Conservation (phyloP, 2,797 vertebrate genomes). For the Atherinosoma microstoma region DNA sequence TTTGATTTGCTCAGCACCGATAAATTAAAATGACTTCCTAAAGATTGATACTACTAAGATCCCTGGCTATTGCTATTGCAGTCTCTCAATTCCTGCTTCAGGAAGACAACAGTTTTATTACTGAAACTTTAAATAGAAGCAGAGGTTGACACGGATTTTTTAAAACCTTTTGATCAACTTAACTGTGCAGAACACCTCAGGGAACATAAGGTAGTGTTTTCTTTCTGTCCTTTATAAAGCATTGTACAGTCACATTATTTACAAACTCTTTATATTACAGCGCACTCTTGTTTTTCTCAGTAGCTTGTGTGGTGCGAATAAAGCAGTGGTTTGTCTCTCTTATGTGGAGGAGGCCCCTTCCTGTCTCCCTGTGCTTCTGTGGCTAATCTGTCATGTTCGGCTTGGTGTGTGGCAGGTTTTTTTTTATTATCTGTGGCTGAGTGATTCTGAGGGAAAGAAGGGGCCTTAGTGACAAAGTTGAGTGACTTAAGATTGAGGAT, state of each 20-base stretch:
- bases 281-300: slow-evolving; percentile 78
- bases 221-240: slow-evolving; percentile 78
- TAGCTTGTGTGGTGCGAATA: slow-evolving; percentile 79
- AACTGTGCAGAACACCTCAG: slow-evolving; percentile 59
- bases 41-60: slow-evolving; percentile 35
- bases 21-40: slow-evolving; percentile 57
- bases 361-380: slow-evolving; percentile 71
- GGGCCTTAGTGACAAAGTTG: slow-evolving; percentile 36
- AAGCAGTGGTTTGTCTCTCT: slow-evolving; percentile 75
- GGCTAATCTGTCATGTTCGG: slow-evolving; percentile 36
- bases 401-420: slow-evolving; percentile 45
- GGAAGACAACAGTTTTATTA: slow-evolving; percentile 16
- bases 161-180: slow-evolving; percentile 54
- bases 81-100: slow-evolving; percentile 24
- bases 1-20: slow-evolving; percentile 73
- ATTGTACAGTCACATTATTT: slow-evolving; percentile 86
- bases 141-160: slow-evolving; percentile 25
- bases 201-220: slow-evolving; percentile 70
- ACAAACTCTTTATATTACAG: slow-evolving; percentile 86
- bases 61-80: slow-evolving; percentile 37
- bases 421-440: slow-evolving; percentile 34
- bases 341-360: slow-evolving; percentile 53
- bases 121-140: slow-evolving; percentile 27
- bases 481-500: slow-evolving; percentile 28
- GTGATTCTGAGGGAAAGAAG: slow-evolving; percentile 44